These are phyloP conservation scores for Limnothrissa miodon DNA, from an alignment of 2,113 vertebrate genomes.

Conservation along the genomic window DNA sequence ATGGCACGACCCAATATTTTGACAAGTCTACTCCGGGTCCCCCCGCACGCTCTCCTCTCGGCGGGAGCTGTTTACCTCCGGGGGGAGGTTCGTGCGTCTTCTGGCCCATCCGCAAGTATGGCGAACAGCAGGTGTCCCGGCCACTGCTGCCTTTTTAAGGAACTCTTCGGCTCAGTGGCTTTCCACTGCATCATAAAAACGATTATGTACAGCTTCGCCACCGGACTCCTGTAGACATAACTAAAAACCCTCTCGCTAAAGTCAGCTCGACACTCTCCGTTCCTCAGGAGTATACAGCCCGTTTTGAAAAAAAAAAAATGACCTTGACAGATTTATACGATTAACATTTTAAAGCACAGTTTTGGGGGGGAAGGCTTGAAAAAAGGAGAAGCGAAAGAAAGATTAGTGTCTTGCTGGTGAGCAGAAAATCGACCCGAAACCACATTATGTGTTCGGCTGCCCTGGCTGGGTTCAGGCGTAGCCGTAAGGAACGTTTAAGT, in stretches of 20 bases:
- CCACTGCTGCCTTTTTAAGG: slow-evolving; percentile 7
- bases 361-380: background rate
- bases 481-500: slow-evolving; percentile 11
- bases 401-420: slow-evolving; percentile 13
- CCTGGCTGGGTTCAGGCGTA: background rate
- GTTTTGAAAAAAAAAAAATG: background rate
- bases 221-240: background rate
- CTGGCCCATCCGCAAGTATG: background rate
- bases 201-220: background rate
- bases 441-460: slow-evolving; percentile 13
- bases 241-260: background rate
- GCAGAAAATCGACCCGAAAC: slow-evolving; percentile 15
- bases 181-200: background rate
- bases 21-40: background rate
- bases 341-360: background rate
- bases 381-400: background rate
- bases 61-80: slow-evolving; percentile 25
- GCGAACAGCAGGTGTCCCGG: background rate
- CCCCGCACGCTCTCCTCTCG: slow-evolving; percentile 23
- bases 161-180: background rate
- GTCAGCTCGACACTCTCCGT: background rate
- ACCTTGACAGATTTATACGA: background rate
- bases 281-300: background rate
- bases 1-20: slow-evolving; percentile 13
- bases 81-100: background rate